Conservation (phyloP, 2,888 invertebrate species). For the Drosophila ustulata region DNA sequence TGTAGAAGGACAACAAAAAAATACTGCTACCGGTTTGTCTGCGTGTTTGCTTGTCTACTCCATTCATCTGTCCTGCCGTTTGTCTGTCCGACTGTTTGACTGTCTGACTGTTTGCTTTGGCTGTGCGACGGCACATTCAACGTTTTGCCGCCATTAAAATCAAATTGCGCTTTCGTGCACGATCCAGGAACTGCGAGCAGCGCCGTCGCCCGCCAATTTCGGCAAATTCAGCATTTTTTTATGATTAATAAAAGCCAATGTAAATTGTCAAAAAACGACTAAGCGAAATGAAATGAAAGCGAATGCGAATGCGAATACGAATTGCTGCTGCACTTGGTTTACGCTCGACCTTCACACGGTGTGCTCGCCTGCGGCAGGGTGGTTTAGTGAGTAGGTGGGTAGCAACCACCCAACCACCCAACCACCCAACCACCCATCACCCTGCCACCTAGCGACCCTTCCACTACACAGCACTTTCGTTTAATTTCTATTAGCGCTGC, state of each 20-base stretch:
- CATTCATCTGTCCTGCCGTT: constrained; percentile 7
- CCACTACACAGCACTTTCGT: constrained; percentile 67
- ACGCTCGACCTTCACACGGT: constrained; percentile 67
- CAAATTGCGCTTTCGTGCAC: constrained; percentile 79
- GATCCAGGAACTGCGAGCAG: constrained; percentile 20
- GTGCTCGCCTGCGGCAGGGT: constrained; percentile 21
- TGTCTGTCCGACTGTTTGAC: constrained; percentile 9
- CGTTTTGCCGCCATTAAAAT: constrained; percentile 80
- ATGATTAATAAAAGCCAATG: constrained; percentile 80
- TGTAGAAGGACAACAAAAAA: constrained; percentile 15
- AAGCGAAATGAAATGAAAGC: constrained; percentile 53
- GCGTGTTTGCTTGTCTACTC: constrained; percentile 25
- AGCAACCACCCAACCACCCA: constrained; percentile 25
- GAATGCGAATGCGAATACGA: constrained; percentile 31
- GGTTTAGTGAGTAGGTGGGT: constrained; percentile 13
- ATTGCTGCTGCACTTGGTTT: constrained; percentile 45
- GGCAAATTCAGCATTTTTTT: constrained; percentile 74
- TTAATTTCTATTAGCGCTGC: constrained; percentile 79
- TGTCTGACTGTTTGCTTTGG: constrained; percentile 23
- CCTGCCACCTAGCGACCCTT: constrained; percentile 15
- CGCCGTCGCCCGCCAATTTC: constrained; percentile 39
- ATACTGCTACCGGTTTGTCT: constrained; percentile 41
- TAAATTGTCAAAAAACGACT: constrained; percentile 65
- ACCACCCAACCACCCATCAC: constrained; percentile 9
- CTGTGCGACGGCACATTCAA: constrained; percentile 68